Evolutionary conservation across 2,113 vertebrate genomes (phyloP), one percentile per base, ranked within the genome.

Genomic region (Solea senegalensis): DNA sequence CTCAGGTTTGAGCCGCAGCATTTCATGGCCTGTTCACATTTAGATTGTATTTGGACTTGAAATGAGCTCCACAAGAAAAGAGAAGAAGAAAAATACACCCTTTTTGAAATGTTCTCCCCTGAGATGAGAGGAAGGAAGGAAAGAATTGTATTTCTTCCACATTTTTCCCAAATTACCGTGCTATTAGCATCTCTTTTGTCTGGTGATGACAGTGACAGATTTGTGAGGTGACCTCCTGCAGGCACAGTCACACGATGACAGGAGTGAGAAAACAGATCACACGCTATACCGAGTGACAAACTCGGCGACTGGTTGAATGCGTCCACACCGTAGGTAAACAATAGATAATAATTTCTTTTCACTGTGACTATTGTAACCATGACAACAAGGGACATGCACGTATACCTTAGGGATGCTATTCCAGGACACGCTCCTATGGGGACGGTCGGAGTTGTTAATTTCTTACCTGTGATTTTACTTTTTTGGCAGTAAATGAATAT

Each of bases 31-130:
- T 16, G 49, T 48, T 55, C 59, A 21, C 50, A 80, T 72, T 48
- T 72, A 51, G 51, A 55, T 73, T 59, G 16, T 65, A 28, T 60
- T 70, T 69, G 44, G 63, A 80, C 56, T 69, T 41, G 75, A 66
- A 81, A 81, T 64, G 69, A 73, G 55, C 74, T 51, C 27, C 50
- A 62, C 52, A 86, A 85, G 5, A 34, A 34, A 34, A 34, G 5
- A 34, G 0, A 34, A 34, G 21, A 21, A 21, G 21, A 77, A 50
- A 74, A 86, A 82, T 65, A 39, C 8, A 15, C 7, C 27, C 7
- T 58, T 27, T 80, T 8, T 59, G 51, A 70, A 76, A 80, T 34
- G 34, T 34, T 40, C 69, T 55, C 41, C 69, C 68, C 1, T 59
- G 21, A 50, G 70, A 78, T 70, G 45, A 74, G 76, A 80, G 57